Conservation (phyloP, 2,797 vertebrate species). For the Simalia tracyae region DNA sequence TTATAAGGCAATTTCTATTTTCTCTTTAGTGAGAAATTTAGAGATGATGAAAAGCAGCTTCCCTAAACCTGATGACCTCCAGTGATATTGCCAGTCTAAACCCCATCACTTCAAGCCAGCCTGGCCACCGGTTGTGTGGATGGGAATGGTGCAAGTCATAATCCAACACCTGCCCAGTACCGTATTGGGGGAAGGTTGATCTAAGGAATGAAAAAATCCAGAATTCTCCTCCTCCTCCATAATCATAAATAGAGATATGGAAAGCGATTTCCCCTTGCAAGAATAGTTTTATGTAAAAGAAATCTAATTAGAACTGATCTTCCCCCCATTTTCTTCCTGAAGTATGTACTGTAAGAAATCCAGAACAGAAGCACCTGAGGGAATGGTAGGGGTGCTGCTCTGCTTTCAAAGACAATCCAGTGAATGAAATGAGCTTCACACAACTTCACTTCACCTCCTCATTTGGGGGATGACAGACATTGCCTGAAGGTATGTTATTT, state of each 20-base stretch:
- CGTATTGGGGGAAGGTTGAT: not conserved
- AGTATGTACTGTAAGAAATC: slow-evolving; percentile 18
- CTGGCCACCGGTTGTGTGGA: not conserved
- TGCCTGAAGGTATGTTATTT: slow-evolving; percentile 64
- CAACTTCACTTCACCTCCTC: slow-evolving; percentile 39
- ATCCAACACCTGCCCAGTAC: not conserved
- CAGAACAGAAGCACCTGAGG: slow-evolving; percentile 21
- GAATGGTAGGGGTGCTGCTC: slow-evolving; percentile 12
- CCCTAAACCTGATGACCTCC: not conserved
- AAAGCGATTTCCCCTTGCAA: not conserved
- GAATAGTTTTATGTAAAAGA: slow-evolving; percentile 16
- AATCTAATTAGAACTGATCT: not conserved
- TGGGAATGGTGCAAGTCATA: not conserved
- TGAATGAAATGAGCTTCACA: slow-evolving; percentile 38
- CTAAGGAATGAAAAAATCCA: not conserved
- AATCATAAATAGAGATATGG: not conserved
- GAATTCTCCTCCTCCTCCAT: not conserved
- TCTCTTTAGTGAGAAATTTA: not conserved
- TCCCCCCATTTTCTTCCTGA: not conserved
- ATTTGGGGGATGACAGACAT: slow-evolving; percentile 62
- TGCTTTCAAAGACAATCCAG: slow-evolving; percentile 34
- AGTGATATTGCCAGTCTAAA: not conserved
- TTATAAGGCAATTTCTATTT: not conserved
- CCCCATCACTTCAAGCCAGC: not conserved
- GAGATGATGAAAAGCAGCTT: not conserved